These are phyloP conservation scores for Ischnura elegans DNA, from an alignment of 2,888 invertebrate species.

Conservation along the genomic window DNA sequence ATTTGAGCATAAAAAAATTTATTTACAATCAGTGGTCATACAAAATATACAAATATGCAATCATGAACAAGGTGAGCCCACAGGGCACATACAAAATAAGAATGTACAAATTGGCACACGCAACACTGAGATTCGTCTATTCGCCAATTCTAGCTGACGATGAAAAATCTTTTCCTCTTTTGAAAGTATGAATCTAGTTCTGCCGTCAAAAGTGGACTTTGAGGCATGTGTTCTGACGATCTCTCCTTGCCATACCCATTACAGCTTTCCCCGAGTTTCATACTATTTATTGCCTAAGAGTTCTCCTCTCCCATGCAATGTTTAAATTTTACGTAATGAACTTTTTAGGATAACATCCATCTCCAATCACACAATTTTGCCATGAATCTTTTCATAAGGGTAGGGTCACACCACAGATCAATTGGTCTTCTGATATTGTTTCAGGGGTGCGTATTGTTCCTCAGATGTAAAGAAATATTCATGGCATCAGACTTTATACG, in stretches of 20 bases:
- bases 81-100: slow-evolving; percentile 55
- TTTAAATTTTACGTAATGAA: background rate
- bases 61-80: slow-evolving; percentile 55
- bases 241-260: background rate
- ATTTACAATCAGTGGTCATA: slow-evolving; percentile 30
- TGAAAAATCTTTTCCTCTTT: background rate
- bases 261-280: background rate
- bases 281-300: background rate
- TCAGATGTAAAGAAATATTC: background rate
- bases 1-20: background rate
- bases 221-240: background rate
- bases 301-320: background rate
- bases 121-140: slow-evolving; percentile 44
- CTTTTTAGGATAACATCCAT: background rate
- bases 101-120: slow-evolving; percentile 57
- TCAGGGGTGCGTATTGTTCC: background rate
- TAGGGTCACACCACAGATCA: too few species aligned
- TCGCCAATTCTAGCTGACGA: background rate
- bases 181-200: background rate
- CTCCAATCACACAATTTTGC: background rate
- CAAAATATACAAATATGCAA: slow-evolving; percentile 50
- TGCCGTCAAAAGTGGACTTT: background rate
- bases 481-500: background rate
- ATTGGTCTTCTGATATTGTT: too few species aligned
- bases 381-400: background rate